Percentiles rank a stretch among this genome's conserved stretches.
Evolutionary conservation across 2,113 vertebrate species (phyloP).

Genomic region (Oryzias javanicus): DNA sequence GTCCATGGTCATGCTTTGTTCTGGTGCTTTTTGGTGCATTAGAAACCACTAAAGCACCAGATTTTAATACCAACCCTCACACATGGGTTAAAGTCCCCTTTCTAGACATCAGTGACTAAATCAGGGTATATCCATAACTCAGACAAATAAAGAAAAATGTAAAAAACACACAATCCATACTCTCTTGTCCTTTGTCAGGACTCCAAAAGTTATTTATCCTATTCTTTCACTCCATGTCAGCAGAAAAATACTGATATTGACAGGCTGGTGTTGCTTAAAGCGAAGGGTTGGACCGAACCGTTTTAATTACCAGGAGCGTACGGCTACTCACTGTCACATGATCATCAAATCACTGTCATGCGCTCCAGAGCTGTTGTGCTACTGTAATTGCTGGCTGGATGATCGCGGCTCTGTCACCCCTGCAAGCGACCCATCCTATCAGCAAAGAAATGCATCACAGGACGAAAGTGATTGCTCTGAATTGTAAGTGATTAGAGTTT

Average conservation of each 20-base stretch:
- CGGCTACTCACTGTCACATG: constrained; percentile 30
- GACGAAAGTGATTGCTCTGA: constrained; percentile 68
- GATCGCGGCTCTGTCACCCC: constrained; percentile 42
- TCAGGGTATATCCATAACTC: too few relatives aligned
- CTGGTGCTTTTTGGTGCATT: too few relatives aligned
- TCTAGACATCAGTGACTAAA: too few relatives aligned
- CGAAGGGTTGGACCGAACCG: constrained; percentile 1
- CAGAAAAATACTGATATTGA: constrained; percentile 15
- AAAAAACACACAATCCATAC: too few relatives aligned
- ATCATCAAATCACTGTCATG: constrained; percentile 49
- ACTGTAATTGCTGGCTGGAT: constrained; percentile 52
- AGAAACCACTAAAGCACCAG: too few relatives aligned
- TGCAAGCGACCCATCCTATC: constrained; percentile 49
- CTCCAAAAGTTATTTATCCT: constrained; percentile 11
- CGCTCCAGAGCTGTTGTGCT: constrained; percentile 43
- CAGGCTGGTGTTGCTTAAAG: constrained; percentile 13
- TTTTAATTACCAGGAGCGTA: constrained; percentile 25
- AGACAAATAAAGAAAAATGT: too few relatives aligned
- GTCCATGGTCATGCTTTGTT: too few relatives aligned
- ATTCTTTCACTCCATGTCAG: constrained; percentile 6
- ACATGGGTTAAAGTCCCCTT: too few relatives aligned
- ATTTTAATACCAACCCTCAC: too few relatives aligned
- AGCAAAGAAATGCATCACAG: constrained; percentile 58
- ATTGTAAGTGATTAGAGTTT: constrained; percentile 68
- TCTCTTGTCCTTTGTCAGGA: too few relatives aligned